phyloP scores from a whole-genome alignment of 2,113 vertebrate genomes.

The Amazona vittata region DNA sequence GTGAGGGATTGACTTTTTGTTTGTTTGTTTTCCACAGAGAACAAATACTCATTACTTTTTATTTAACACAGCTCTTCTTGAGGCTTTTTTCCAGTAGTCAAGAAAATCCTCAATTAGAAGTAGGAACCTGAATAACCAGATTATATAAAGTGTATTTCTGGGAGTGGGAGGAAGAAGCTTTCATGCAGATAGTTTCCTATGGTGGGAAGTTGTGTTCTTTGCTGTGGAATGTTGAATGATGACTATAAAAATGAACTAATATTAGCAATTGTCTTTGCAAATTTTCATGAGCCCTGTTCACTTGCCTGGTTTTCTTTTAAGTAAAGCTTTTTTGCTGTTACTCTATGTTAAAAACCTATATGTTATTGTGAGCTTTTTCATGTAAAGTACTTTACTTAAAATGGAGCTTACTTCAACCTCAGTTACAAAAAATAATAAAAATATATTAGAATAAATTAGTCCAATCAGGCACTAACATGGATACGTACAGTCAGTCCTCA shows the following conservation, averaged over 20 bases:
- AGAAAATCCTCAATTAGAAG: background rate
- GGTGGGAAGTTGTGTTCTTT: background rate
- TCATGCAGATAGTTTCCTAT: background rate
- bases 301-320: background rate
- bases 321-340: background rate
- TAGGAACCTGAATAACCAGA: background rate
- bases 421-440: background rate
- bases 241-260: background rate
- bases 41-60: background rate
- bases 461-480: background rate
- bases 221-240: background rate
- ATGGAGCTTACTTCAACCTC: background rate
- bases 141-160: background rate
- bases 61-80: background rate
- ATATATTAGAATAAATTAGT: background rate
- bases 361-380: background rate
- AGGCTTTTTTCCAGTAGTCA: background rate
- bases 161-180: background rate
- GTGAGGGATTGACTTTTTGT: background rate
- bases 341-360: background rate
- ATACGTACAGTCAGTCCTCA: background rate
- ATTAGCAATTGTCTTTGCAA: background rate
- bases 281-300: background rate
- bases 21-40: background rate
- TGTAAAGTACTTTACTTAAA: background rate